Conservation (phyloP, 2,888 invertebrate species). For the Julus scandinavius region DNA sequence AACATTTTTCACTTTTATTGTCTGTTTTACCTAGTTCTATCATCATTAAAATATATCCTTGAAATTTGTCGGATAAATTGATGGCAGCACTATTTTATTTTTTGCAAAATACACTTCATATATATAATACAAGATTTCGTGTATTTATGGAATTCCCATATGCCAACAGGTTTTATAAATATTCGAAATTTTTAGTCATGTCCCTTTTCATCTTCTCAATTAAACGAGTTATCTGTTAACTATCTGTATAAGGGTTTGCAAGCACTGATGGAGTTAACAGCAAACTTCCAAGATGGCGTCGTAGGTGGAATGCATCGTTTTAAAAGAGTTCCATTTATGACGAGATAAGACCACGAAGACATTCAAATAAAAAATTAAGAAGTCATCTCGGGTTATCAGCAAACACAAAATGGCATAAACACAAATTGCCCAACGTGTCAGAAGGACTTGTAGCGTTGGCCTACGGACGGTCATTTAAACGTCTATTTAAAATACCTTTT, state of each 20-base stretch:
- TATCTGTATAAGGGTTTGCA: background rate
- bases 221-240: too few relatives aligned
- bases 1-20: background rate
- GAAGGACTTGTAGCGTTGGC: constrained; percentile 8
- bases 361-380: constrained; percentile 41
- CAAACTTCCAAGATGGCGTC: background rate
- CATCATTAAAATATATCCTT: background rate
- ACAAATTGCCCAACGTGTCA: constrained; percentile 30
- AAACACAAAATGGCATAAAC: constrained; percentile 2
- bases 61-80: background rate
- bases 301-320: background rate
- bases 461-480: constrained; percentile 31
- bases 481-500: constrained; percentile 42
- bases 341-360: constrained; percentile 30
- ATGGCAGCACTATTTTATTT: background rate
- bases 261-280: background rate
- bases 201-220: too few relatives aligned
- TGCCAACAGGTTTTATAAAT: background rate
- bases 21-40: background rate
- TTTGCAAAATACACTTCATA: background rate
- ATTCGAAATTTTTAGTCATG: too few relatives aligned
- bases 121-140: background rate
- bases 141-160: background rate
- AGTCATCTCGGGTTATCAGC: constrained; percentile 24
- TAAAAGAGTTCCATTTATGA: constrained; percentile 9